Evolutionary conservation across 2,797 vertebrate genomes (phyloP), one percentile per base, ranked within the genome.

Genomic region (Lepidocolaptes lacrymiger): DNA sequence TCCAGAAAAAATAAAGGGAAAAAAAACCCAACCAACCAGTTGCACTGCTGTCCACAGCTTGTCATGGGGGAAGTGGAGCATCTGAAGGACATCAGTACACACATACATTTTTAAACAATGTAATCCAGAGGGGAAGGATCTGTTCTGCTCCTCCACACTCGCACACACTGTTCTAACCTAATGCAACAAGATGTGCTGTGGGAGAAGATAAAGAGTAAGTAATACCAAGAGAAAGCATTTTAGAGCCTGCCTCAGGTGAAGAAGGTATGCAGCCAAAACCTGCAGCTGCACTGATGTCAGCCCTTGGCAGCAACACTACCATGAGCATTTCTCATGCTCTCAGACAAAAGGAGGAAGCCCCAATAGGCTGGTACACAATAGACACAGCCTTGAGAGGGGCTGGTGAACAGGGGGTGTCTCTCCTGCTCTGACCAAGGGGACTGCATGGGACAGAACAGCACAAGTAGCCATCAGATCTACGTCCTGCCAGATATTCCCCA

Each of bases 311-410:
- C 37, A 77, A 21, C 41, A 54, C 12, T 48, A 27, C 88, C 61
- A 1, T 15, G 41, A 88, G 82, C 30, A 44, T 27, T 89, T 93
- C 78, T 68, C 71, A 72, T 56, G 81, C 72, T 91, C 61, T 59
- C 56, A 41, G 39, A 96, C 89, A 95, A 93, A 94, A 93, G 91
- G 43, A 94, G 93, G 95, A 94, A 96, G 87, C 68, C 58, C 76
- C 10, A 8, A 36, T 6, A 66, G 58, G 76, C 14, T 85, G 83
- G 88, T 59, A 39, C 75, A 94, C 92, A 96, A 91, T 66, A 56
- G 71, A 55, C 3, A 0, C 61, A 63, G 73, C 55, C 88, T 83
- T 22, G 61, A 87, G 64, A 78, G 46, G 66, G 58, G n/a, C 71
- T 63, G 0, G 48, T 9, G 8, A 66, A 17, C 81, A 74, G 79